Evolutionary conservation across 2,113 vertebrate genomes (phyloP).

Genomic region (Megaceryle maxima): DNA sequence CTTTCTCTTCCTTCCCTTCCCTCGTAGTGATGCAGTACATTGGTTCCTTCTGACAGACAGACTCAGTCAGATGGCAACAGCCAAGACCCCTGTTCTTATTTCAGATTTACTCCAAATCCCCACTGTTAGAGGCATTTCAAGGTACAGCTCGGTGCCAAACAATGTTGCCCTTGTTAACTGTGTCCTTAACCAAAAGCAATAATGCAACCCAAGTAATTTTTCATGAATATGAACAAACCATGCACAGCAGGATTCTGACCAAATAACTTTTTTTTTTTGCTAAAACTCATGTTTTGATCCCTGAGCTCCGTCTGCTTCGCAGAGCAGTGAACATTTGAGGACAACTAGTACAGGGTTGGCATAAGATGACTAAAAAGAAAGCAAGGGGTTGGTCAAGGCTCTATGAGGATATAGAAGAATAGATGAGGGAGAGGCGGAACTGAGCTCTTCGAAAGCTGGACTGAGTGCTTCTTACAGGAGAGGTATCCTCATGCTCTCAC

Average conservation of each 20-base stretch:
- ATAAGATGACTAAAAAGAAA: neutral
- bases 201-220: neutral
- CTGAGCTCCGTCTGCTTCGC: neutral
- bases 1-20: neutral
- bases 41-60: neutral
- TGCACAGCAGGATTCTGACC: neutral
- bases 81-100: neutral
- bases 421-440: neutral
- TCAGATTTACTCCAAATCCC: neutral
- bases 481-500: neutral
- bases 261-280: conserved; percentile 6
- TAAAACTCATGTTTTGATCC: neutral
- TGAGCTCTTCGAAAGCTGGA: neutral
- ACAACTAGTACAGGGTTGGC: neutral
- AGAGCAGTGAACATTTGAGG: neutral
- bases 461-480: rapidly evolving
- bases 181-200: neutral
- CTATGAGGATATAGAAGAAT: rapidly evolving
- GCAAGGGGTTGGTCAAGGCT: neutral
- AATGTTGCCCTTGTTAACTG: neutral
- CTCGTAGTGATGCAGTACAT: neutral
- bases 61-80: neutral
- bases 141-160: neutral
- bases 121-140: neutral
- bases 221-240: neutral